Base-by-base conservation (phyloP, 2,113 vertebrate species). In the Oreocharis arfaki region DNA sequence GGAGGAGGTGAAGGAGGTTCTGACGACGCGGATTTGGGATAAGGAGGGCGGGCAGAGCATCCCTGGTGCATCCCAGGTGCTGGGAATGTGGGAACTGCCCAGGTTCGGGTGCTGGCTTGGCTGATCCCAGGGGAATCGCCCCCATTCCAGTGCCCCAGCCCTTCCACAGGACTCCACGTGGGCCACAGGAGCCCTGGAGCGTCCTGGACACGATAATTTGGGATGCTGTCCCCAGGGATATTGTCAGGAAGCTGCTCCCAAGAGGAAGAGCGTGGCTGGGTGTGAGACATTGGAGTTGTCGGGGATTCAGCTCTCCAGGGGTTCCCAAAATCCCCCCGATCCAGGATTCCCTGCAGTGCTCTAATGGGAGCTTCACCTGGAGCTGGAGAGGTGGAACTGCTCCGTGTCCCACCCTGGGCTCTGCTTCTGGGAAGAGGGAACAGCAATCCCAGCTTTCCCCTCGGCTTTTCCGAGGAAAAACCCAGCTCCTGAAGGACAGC, bases 221-320 rank as follows among this genome's bases (percentile, higher is more conserved):
- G 59, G n/a, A 21, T 44, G 41, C 52, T 10, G 9, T 17, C 78
- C 63, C 2, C 20, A 22, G 87, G 79, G 87, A 12, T 47, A 7
- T 68, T 77, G 87, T 46, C 83, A 59, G 68, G 68, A 81, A 87
- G 69, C 75, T 55, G 18, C 39, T 57, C 61, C 88, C 89, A 39
- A n/a, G 39, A 4, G 46, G 76, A 55, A 74, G 19, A 46, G 37
- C 1, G 0, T 20, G 55, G 60, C 60, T 49, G 26, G n/a, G 27
- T 6, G 46, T 27, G 63, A 53, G 74, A 53, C 53, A 21, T 14
- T 41, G 60, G 60, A 42, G 21, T 32, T 63, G 39, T 63, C 39
- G 16, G 80, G 77, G 22, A 41, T 74, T 95, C 69, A 13, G 63
- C 32, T 16, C 46, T 50, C 4, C 0, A 28, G 52, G 52, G 39